Percentiles rank a stretch among this genome's conserved stretches.
These are phyloP conservation scores for Helicoverpa armigera DNA, from an alignment of 1,140 invertebrate genomes.

Conservation along the genomic window DNA sequence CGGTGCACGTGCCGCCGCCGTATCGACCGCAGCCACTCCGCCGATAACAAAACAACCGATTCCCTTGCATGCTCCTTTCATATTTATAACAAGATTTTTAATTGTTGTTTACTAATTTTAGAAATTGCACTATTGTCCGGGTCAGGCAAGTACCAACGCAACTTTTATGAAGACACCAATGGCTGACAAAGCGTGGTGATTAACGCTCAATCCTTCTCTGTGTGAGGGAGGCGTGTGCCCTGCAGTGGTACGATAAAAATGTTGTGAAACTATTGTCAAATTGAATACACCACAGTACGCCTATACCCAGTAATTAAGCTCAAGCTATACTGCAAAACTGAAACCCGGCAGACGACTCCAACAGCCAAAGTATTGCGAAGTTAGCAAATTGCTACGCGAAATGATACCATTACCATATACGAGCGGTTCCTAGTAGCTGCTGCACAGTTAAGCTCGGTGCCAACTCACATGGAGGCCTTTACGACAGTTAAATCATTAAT, in stretches of 20 bases:
- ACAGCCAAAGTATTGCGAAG: slow-evolving; percentile 17
- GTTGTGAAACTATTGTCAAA: neutral
- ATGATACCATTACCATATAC: slow-evolving; percentile 38
- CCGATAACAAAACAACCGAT: slow-evolving; percentile 14
- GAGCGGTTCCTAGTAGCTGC: slow-evolving; percentile 17
- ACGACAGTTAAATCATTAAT: slow-evolving; percentile 14
- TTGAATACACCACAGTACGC: neutral
- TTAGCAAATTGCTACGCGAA: slow-evolving; percentile 31
- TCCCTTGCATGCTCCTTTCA: neutral
- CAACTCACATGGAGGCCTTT: slow-evolving; percentile 4
- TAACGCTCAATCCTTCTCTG: no score
- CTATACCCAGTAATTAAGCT: neutral
- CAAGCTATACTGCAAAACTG: neutral
- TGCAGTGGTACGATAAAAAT: no score
- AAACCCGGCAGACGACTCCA: neutral
- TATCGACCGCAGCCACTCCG: slow-evolving; percentile 40
- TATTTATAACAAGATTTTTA: neutral
- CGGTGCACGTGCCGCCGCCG: slow-evolving; percentile 43
- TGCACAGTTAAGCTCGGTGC: slow-evolving; percentile 23
- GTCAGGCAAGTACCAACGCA: neutral
- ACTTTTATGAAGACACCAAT: neutral
- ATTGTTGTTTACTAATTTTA: neutral
- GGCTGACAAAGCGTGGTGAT: no score
- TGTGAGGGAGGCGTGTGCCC: no score
- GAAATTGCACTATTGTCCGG: neutral